phyloP scores from a whole-genome alignment of 2,888 invertebrate genomes.

The Meiosimyza platycephala region DNA sequence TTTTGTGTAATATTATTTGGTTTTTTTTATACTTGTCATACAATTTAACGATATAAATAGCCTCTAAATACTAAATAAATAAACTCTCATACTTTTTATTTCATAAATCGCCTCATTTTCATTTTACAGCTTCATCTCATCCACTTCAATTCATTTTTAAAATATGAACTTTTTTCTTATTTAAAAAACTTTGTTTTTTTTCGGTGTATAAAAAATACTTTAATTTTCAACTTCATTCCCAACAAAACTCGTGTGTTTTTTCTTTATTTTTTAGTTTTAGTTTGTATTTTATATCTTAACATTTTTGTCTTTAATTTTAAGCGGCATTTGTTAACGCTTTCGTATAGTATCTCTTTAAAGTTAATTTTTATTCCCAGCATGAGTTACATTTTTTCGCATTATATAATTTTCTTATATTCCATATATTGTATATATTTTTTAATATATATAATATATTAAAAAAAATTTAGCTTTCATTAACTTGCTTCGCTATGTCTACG shows the following conservation, averaged over 20 bases:
- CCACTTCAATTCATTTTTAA: background rate
- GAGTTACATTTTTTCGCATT: constrained; percentile 14
- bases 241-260: background rate
- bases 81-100: constrained; percentile 49
- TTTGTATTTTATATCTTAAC: constrained; percentile 6
- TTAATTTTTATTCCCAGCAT: constrained; percentile 28
- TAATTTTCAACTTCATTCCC: constrained; percentile 15
- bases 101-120: background rate
- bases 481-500: background rate
- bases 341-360: constrained; percentile 4
- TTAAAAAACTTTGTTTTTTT: constrained; percentile 10
- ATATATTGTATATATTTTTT: constrained; percentile 17
- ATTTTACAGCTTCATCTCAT: constrained; percentile 5
- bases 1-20: constrained; percentile 36
- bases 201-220: constrained; percentile 38
- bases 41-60: constrained; percentile 61
- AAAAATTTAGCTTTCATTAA: constrained; percentile 27
- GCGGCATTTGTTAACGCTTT: constrained; percentile 8
- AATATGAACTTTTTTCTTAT: constrained; percentile 33
- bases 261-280: constrained; percentile 6
- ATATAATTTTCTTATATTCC: background rate
- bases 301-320: constrained; percentile 1
- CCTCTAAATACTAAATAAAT: constrained; percentile 65
- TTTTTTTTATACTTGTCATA: constrained; percentile 17
- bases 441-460: constrained; percentile 44